These are phyloP conservation scores for Dromaius novaehollandiae DNA, from an alignment of 2,113 vertebrate genomes.

Conservation along the genomic window DNA sequence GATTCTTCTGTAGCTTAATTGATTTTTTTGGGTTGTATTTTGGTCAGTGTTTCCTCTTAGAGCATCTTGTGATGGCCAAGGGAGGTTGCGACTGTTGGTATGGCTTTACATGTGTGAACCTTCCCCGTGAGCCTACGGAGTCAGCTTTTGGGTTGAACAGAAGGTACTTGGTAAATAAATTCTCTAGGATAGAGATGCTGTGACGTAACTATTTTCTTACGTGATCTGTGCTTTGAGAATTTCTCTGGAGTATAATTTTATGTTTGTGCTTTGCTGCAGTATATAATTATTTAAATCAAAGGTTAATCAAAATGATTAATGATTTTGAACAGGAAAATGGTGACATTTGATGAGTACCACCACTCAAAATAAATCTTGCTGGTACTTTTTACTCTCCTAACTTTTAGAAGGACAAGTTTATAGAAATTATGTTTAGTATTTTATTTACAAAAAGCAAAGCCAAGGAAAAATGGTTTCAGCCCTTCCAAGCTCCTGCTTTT, in stretches of 20 bases:
- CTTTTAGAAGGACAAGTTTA: slow-evolving; percentile 22
- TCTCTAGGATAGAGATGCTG: not conserved
- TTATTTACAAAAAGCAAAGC: slow-evolving; percentile 43
- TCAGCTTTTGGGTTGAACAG: slow-evolving; percentile 16
- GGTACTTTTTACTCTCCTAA: slow-evolving; percentile 43
- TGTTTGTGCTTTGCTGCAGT: slow-evolving; percentile 57
- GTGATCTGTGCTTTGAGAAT: not conserved
- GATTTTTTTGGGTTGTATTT: not conserved
- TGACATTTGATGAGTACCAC: slow-evolving; percentile 60
- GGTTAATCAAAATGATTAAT: slow-evolving; percentile 61
- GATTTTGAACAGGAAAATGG: slow-evolving; percentile 50
- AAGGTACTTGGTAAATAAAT: slow-evolving; percentile 8
- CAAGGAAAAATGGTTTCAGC: slow-evolving; percentile 9
- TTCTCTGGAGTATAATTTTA: slow-evolving; percentile 43
- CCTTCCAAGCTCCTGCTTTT: slow-evolving; percentile 11
- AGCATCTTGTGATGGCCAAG: not conserved
- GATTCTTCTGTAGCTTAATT: not conserved
- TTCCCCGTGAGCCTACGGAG: not conserved
- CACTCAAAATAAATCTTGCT: slow-evolving; percentile 57
- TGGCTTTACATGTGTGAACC: not conserved
- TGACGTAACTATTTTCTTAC: slow-evolving; percentile 56
- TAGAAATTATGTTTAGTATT: slow-evolving; percentile 21
- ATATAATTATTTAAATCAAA: slow-evolving; percentile 63
- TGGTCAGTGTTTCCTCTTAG: not conserved
- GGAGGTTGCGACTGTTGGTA: not conserved